These are phyloP conservation scores for Eupelmus urozonus DNA, from an alignment of 2,888 invertebrate species.

Conservation along the genomic window DNA sequence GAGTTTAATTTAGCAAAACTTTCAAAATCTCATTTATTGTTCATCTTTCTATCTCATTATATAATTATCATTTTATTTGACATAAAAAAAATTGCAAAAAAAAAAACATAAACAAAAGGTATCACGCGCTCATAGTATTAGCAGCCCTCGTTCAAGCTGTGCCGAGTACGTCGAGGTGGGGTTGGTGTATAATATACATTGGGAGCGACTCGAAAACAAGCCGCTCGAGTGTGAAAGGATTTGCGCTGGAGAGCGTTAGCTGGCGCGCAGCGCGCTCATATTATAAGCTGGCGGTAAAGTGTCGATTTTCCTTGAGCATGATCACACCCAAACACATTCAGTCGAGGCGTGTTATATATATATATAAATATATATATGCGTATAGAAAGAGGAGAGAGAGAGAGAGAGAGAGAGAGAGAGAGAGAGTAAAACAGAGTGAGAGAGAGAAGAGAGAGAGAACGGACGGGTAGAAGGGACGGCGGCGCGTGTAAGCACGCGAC, in stretches of 20 bases:
- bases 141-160: slow-evolving; percentile 56
- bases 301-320: slow-evolving; percentile 57
- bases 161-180: slow-evolving; percentile 50
- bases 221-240: slow-evolving; percentile 54
- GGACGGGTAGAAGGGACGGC: background rate
- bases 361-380: background rate
- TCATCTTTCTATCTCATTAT: background rate
- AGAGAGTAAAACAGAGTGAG: background rate
- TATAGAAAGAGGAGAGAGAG: background rate
- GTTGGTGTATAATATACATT: slow-evolving; percentile 12
- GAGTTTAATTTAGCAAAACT: background rate
- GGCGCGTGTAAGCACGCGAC: background rate
- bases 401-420: slow-evolving; percentile 11
- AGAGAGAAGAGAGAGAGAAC: slow-evolving; percentile 6
- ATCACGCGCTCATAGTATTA: no score
- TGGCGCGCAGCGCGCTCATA: slow-evolving; percentile 41
- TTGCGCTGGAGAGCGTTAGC: slow-evolving; percentile 46
- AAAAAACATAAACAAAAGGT: slow-evolving; percentile 57
- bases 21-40: background rate
- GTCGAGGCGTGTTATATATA: slow-evolving; percentile 25
- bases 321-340: slow-evolving; percentile 53
- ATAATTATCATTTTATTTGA: background rate
- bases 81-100: slow-evolving; percentile 30
- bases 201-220: slow-evolving; percentile 44
- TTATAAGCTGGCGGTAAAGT: slow-evolving; percentile 56